Evolutionary conservation across 2,888 invertebrate species (phyloP), one percentile per base, ranked within the genome.

Genomic region (Andricus quercusramuli): DNA sequence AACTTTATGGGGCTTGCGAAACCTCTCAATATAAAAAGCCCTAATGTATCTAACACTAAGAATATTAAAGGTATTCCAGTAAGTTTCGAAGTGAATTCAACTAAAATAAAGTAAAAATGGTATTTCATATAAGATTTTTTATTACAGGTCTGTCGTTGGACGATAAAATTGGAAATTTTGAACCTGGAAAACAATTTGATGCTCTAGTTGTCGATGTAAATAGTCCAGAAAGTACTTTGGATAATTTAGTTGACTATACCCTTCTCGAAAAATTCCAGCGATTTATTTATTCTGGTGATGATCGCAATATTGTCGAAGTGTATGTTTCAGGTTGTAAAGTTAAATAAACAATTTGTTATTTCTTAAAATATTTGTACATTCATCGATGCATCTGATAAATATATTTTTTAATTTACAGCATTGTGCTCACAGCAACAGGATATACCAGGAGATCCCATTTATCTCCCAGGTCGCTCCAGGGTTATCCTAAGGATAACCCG

Each of bases 141-240:
- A 77, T 83, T 94, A 78, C 94, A 96, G 98, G 97, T 37, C 93
- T 98, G 64, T 94, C 95, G 3, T 90, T 98, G 84, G 96, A 95
- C n/a, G 91, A 96, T 65, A 93, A 95, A 88, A 95, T 97, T 77
- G 98, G 98, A 22, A 97, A 96, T 93, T 97, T 98, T 88, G 93
- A 94, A 85, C 91, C 95, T 8, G 97, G 97, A 29, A 98, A 98
- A 91, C 95, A 97, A 79, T 98, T 98, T 88, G 98, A 98, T 93
- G 98, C 98, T 0, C 93, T 98, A 0, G 87, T 97, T 1, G 93
- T 98, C 47, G 96, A 97, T 88, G 93, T 96, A n/a, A 94, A 94
- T 86, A 89, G 93, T 20, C 80, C 91, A 20, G 90, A 91, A 17
- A 93, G 95, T 13, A 93, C 94, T 4, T 91, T 95, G 29, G 95